phyloP scores from a whole-genome alignment of 2,797 vertebrate species.

The Potorous gilbertii region DNA sequence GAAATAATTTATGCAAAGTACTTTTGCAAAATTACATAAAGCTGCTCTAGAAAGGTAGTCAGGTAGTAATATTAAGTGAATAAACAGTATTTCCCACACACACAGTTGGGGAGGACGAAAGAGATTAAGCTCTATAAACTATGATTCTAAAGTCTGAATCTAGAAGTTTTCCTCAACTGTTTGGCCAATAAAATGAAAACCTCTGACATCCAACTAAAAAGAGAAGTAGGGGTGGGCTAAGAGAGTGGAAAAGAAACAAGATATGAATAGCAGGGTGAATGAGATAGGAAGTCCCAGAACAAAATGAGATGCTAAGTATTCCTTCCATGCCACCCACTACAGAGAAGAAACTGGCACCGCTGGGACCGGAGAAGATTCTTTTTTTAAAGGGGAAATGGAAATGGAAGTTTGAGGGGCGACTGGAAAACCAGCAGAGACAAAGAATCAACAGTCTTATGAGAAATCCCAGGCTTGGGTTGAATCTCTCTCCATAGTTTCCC shows the following conservation, averaged over 20 bases:
- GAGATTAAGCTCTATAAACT: neutral
- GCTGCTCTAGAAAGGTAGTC: neutral
- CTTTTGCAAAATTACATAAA: neutral
- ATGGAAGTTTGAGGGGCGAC: neutral
- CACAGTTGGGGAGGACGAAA: neutral
- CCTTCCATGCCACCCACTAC: constrained; percentile 21
- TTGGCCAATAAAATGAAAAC: neutral
- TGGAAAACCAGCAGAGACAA: neutral
- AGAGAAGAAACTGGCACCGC: constrained; percentile 41
- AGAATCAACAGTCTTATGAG: neutral
- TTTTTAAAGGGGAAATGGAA: neutral
- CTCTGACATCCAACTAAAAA: neutral
- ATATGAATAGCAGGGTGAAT: constrained; percentile 13
- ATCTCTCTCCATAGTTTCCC: neutral
- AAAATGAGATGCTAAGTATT: constrained; percentile 33
- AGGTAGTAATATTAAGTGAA: neutral
- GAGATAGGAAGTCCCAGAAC: constrained; percentile 7
- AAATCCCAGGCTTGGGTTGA: neutral
- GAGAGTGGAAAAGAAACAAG: neutral
- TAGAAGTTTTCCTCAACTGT: neutral
- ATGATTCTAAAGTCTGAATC: constrained; percentile 11
- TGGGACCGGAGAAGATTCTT: neutral
- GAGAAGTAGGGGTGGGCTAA: neutral
- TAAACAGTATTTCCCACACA: neutral
- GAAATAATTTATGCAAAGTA: neutral